Evolutionary conservation across 2,888 invertebrate genomes (phyloP).

Genomic region (Agonopterix arenella): DNA sequence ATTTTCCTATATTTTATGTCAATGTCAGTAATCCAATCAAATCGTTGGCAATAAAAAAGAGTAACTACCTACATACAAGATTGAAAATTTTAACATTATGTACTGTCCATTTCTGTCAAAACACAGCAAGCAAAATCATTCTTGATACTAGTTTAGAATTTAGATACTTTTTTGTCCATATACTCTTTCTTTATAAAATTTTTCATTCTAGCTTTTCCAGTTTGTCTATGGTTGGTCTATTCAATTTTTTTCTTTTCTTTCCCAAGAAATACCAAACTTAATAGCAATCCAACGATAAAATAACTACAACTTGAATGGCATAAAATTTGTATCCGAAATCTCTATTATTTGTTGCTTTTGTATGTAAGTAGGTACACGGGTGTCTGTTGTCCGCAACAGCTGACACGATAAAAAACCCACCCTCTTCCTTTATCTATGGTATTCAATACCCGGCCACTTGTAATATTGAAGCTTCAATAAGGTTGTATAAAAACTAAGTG

Average conservation of each 20-base stretch:
- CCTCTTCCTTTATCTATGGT: slow-evolving; percentile 39
- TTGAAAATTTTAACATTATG: no score
- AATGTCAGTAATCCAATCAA: no score
- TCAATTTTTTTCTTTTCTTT: not conserved
- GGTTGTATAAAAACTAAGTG: not conserved
- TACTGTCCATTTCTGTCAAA: no score
- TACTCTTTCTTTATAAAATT: no score
- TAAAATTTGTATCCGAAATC: slow-evolving; percentile 25
- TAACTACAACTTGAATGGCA: slow-evolving; percentile 7
- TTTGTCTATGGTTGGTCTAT: no score
- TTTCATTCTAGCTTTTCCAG: no score
- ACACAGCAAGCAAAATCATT: no score
- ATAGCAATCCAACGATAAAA: not conserved
- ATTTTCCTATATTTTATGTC: no score
- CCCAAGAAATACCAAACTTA: not conserved
- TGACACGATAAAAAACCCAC: slow-evolving; percentile 53
- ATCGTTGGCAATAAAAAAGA: no score
- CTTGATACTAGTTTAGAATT: no score
- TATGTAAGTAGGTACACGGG: slow-evolving; percentile 11
- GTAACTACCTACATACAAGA: no score
- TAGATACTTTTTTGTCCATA: no score
- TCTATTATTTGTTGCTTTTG: slow-evolving; percentile 34
- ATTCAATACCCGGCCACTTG: slow-evolving; percentile 4
- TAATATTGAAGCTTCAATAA: slow-evolving; percentile 3
- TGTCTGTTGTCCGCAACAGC: slow-evolving; percentile 54